Evolutionary conservation across 2,888 invertebrate genomes (phyloP).

Genomic region (Nomada fabriciana): DNA sequence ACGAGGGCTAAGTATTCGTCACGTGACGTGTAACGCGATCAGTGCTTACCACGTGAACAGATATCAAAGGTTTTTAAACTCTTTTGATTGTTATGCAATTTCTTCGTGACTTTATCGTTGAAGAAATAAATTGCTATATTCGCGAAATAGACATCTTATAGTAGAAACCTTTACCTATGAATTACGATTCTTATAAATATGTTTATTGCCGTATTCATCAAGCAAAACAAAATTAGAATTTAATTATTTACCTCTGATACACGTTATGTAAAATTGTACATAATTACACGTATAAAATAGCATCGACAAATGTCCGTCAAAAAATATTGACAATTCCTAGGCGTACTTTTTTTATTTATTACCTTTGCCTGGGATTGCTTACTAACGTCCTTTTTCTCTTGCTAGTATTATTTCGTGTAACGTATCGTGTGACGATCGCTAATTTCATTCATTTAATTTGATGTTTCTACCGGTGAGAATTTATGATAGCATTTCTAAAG

Average conservation of each 20-base stretch:
- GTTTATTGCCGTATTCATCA: too few species aligned
- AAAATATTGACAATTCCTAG: too few species aligned
- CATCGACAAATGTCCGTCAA: not conserved
- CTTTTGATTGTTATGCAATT: slow-evolving; percentile 38
- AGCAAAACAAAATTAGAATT: too few species aligned
- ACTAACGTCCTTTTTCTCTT: not conserved
- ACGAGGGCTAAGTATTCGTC: slow-evolving; percentile 41
- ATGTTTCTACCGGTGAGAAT: too few species aligned
- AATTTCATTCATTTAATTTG: slow-evolving; percentile 4
- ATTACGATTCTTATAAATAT: too few species aligned
- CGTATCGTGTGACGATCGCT: slow-evolving; percentile 22
- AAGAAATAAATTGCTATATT: not conserved
- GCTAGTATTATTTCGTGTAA: slow-evolving; percentile 5
- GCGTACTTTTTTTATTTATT: not conserved
- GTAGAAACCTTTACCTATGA: too few species aligned
- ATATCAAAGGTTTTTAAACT: slow-evolving; percentile 46
- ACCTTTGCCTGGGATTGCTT: slow-evolving; percentile 1
- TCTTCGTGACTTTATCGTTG: not conserved
- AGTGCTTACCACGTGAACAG: slow-evolving; percentile 45
- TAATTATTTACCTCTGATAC: too few species aligned
- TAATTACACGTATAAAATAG: not conserved
- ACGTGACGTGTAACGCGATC: slow-evolving; percentile 46
- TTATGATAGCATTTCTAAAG: too few species aligned
- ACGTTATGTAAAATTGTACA: too few species aligned
- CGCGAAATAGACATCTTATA: not conserved